Base-by-base conservation (phyloP, 2,888 invertebrate species). In the Drosophila diplacantha region DNA sequence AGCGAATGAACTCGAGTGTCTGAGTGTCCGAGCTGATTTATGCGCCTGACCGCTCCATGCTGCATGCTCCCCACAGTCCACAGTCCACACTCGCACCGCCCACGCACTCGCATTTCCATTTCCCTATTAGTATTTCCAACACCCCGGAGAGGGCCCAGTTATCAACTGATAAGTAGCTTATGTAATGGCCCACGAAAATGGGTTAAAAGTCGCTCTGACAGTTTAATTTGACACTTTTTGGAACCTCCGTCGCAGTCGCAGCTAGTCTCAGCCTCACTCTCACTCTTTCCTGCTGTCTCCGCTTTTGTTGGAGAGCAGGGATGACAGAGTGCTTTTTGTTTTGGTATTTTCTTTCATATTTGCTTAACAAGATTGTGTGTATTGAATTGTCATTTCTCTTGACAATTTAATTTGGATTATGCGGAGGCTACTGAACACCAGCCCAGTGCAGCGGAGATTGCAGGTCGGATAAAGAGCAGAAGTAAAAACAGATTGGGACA, bases 91-190 rank as follows among this genome's bases (percentile, higher is more conserved):
- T 54, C 44, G 59, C 67, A 68, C 65, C 83, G 68, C 79, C 83
- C 71, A 83, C 79, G 70, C 79, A 77, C 54, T 50, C 62, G 34
- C 62, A 44, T 31, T 59, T 16, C 59, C 44, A 64, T 65, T 67
- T 73, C 53, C 46, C 65, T 69, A 79, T 82, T 79, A 81, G 78
- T 74, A 74, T 68, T 80, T 77, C 53, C 49, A 47, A 56, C 62
- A 63, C 65, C 58, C 63, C 55, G 43, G 43, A 59, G 60, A 49
- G 55, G 38, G 56, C 56, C 68, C 71, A 73, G 84, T 78, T 79
- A 79, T 83, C 84, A 80, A 69, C 74, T 80, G 83, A 80, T 84
- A 84, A 84, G 80, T 84, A 84, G 80, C 84, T 81, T 81, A 81
- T 80, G 84, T 84, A 81, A 81, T 80, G 60, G 69, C 59, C 66